These are phyloP conservation scores for Oryzias melastigma DNA, from an alignment of 2,113 vertebrate species.

Conservation along the genomic window DNA sequence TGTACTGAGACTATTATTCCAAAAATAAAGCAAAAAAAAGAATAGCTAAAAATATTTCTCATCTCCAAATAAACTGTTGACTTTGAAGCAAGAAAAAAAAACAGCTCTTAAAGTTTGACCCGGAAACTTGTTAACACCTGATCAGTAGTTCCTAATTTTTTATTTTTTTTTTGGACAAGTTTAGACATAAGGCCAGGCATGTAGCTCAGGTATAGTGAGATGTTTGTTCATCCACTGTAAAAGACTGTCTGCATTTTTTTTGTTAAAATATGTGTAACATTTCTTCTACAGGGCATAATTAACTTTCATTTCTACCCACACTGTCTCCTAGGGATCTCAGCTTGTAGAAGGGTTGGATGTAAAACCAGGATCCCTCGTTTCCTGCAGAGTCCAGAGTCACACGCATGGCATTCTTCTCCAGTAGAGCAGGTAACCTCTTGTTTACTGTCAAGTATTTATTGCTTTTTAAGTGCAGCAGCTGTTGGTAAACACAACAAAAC, in stretches of 20 bases:
- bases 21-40: no score
- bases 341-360: conserved; percentile 99
- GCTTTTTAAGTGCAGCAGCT: conserved; percentile 98
- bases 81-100: no score
- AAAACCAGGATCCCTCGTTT: conserved; percentile 99
- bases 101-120: no score
- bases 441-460: conserved; percentile 99
- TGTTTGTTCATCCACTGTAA: no score
- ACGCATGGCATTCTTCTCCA: conserved; percentile 99
- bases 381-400: conserved; percentile 96
- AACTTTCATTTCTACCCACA: conserved; percentile 80
- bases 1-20: no score
- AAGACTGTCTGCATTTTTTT: conserved; percentile 2
- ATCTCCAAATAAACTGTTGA: no score
- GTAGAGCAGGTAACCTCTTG: conserved; percentile 92
- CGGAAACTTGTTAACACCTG: no score
- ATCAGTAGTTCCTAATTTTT: no score
- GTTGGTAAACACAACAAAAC: conserved; percentile 32
- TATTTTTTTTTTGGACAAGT: no score
- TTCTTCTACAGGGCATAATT: conserved; percentile 24
- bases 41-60: no score
- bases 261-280: conserved; percentile 24
- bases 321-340: conserved; percentile 97
- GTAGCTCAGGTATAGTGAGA: no score
- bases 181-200: neutral